Conservation (phyloP, 2,888 invertebrate genomes). For the Cheilosia soror region DNA sequence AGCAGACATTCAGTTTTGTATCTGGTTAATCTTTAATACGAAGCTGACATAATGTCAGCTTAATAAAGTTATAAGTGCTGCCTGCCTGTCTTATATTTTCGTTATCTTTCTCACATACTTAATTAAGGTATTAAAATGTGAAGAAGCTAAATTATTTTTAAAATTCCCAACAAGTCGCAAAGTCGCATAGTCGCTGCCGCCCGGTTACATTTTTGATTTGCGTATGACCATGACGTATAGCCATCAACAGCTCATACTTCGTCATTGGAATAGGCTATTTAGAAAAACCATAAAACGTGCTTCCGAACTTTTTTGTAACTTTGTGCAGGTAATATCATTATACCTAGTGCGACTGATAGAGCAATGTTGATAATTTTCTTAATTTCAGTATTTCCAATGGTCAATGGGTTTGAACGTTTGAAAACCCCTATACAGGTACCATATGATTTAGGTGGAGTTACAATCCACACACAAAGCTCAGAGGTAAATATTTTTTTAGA, state of each 20-base stretch:
- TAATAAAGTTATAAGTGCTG: constrained; percentile 6
- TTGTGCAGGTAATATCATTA: constrained; percentile 10
- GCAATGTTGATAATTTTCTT: too few species aligned
- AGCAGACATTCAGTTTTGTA: background rate
- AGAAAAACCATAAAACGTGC: constrained; percentile 48
- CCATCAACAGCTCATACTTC: constrained; percentile 47
- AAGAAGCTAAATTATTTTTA: constrained; percentile 52
- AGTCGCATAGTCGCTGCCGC: constrained; percentile 1
- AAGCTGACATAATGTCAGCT: constrained; percentile 41
- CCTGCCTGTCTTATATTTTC: constrained; percentile 14
- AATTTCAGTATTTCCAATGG: too few species aligned
- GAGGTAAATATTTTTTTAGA: too few species aligned
- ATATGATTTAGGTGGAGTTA: too few species aligned
- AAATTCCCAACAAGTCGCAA: constrained; percentile 47
- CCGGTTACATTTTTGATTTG: constrained; percentile 47
- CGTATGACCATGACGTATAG: constrained; percentile 58
- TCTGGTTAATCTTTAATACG: constrained; percentile 4
- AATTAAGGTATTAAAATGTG: constrained; percentile 53
- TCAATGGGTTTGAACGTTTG: too few species aligned
- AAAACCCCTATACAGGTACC: too few species aligned
- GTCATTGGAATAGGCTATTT: constrained; percentile 52
- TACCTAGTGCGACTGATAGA: background rate
- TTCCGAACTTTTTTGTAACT: constrained; percentile 11
- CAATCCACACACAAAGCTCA: too few species aligned
- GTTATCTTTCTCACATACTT: constrained; percentile 35